Conservation (phyloP, 2,888 invertebrate species). For the Nipponacmea schrenckii region DNA sequence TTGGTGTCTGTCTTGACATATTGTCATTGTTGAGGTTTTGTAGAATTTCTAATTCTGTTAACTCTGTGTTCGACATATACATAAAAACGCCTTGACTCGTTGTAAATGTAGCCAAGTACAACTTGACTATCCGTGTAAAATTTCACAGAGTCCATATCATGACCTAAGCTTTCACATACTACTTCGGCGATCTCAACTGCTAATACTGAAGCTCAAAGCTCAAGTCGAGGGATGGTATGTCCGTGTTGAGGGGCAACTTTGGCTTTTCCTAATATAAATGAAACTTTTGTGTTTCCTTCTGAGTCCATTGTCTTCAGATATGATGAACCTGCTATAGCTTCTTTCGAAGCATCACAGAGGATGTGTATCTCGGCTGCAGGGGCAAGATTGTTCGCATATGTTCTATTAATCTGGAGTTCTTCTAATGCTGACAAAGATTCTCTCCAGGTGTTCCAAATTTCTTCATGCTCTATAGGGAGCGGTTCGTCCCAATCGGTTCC, state of each 20-base stretch:
- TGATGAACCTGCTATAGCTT: not conserved
- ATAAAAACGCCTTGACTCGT: slow-evolving; percentile 13
- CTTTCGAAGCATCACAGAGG: not conserved
- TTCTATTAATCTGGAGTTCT: not conserved
- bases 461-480: not conserved
- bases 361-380: not conserved
- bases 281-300: not conserved
- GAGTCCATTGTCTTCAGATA: slow-evolving; percentile 10
- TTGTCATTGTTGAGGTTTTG: slow-evolving; percentile 15
- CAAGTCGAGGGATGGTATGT: slow-evolving; percentile 20
- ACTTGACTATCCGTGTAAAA: slow-evolving; percentile 22
- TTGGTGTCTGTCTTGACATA: slow-evolving; percentile 1
- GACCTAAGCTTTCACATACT: not conserved
- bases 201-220: slow-evolving; percentile 22
- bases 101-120: slow-evolving; percentile 14
- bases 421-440: not conserved
- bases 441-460: not conserved
- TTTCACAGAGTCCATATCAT: not conserved
- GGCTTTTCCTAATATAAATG: slow-evolving; percentile 14
- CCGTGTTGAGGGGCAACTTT: slow-evolving; percentile 11
- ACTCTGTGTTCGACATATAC: slow-evolving; percentile 14
- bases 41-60: not conserved
- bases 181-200: slow-evolving; percentile 12
- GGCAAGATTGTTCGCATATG: not conserved
- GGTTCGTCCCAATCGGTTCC: not conserved